These are phyloP conservation scores for Hirtodrosophila alboralis DNA, from an alignment of 2,888 invertebrate species.

Conservation along the genomic window DNA sequence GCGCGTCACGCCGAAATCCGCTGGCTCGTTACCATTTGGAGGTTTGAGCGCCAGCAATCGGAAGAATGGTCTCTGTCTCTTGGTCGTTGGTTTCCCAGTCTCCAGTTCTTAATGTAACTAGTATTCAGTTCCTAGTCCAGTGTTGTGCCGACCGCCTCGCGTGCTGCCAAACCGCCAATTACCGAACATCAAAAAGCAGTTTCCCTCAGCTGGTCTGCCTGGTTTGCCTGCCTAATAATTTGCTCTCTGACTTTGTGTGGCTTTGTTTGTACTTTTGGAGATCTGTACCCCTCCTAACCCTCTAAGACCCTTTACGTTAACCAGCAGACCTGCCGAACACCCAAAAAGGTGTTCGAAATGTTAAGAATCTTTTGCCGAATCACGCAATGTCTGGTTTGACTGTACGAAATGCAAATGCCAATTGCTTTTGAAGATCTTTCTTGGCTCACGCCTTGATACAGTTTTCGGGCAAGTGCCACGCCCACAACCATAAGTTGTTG, in stretches of 20 bases:
- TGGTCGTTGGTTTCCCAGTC: slow-evolving; percentile 26
- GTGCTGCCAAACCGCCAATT: slow-evolving; percentile 80
- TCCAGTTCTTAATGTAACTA: not conserved
- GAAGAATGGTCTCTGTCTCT: slow-evolving; percentile 49
- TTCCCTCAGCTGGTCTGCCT: slow-evolving; percentile 58
- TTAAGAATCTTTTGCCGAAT: slow-evolving; percentile 66
- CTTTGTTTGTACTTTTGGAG: slow-evolving; percentile 66
- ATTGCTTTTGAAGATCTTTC: slow-evolving; percentile 55
- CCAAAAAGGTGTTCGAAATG: slow-evolving; percentile 77
- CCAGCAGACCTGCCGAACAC: slow-evolving; percentile 48
- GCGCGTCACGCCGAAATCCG: slow-evolving; percentile 74
- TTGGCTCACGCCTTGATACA: slow-evolving; percentile 68
- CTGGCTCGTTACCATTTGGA: slow-evolving; percentile 71
- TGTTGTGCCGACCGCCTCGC: slow-evolving; percentile 59
- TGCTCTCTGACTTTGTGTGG: slow-evolving; percentile 69
- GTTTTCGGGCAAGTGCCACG: slow-evolving; percentile 53
- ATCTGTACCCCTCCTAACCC: slow-evolving; percentile 14
- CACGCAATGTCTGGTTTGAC: slow-evolving; percentile 64
- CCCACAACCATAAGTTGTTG: slow-evolving; percentile 28
- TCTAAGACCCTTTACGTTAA: slow-evolving; percentile 18
- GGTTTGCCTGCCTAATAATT: slow-evolving; percentile 66
- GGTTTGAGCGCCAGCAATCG: slow-evolving; percentile 66
- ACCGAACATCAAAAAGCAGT: slow-evolving; percentile 78
- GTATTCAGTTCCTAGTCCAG: slow-evolving; percentile 7
- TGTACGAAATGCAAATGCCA: slow-evolving; percentile 57